phyloP scores from a whole-genome alignment of 2,888 invertebrate species.

The Emmelina monodactyla region DNA sequence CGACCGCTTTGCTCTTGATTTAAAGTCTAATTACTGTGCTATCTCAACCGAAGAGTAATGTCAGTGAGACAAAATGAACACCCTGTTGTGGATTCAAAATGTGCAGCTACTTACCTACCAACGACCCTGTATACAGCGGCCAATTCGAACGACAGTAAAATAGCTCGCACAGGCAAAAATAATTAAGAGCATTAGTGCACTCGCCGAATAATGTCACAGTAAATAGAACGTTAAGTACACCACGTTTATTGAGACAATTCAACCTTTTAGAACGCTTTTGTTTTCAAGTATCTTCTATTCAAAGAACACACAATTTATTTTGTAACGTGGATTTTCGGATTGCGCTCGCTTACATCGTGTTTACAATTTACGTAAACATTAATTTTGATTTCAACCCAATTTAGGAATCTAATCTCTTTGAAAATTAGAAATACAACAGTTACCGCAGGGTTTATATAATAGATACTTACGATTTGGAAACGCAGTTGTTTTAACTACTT shows the following conservation, averaged over 20 bases:
- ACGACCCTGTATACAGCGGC: too few species aligned
- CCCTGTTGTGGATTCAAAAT: conserved; percentile 42
- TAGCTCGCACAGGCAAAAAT: conserved; percentile 64
- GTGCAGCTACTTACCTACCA: conserved; percentile 61
- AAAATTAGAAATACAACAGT: too few species aligned
- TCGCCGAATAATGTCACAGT: conserved; percentile 53
- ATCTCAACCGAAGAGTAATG: conserved; percentile 53
- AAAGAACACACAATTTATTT: conserved; percentile 20
- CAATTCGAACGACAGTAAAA: too few species aligned
- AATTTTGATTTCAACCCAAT: background rate
- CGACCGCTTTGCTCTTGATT: conserved; percentile 62
- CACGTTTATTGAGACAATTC: conserved; percentile 62
- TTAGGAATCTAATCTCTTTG: too few species aligned
- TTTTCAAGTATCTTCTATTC: conserved; percentile 27
- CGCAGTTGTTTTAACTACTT: too few species aligned
- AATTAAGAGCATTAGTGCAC: conserved; percentile 63
- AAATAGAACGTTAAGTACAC: conserved; percentile 61
- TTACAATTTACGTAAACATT: background rate
- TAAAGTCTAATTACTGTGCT: conserved; percentile 61
- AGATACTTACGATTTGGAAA: too few species aligned
- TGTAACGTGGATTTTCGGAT: conserved; percentile 3
- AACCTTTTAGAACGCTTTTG: conserved; percentile 50
- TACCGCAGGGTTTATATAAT: too few species aligned
- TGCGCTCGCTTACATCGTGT: background rate
- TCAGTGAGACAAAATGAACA: conserved; percentile 9